A percentile compares a stretch with the other conserved stretches of the same genome.
phyloP scores from a whole-genome alignment of 1,140 invertebrate species.

The Ostrea edulis region DNA sequence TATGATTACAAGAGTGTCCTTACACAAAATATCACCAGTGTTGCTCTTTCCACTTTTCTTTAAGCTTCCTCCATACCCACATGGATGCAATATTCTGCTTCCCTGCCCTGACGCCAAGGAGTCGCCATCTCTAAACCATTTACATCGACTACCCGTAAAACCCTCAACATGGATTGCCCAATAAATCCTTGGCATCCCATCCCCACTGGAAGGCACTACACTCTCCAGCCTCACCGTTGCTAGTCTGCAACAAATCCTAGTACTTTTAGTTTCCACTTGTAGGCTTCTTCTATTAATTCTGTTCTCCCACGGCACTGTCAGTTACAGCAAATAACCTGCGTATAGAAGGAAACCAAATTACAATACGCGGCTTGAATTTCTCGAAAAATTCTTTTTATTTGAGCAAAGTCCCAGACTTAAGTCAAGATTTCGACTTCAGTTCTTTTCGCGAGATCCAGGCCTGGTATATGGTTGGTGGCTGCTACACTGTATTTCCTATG shows the following conservation, averaged over 20 bases:
- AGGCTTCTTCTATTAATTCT: not conserved
- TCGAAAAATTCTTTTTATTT: no score
- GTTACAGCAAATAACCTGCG: not conserved
- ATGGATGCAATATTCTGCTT: not conserved
- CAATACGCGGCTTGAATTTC: no score
- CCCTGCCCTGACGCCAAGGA: not conserved
- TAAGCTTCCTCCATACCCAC: not conserved
- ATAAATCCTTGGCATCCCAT: not conserved
- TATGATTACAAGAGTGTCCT: not conserved
- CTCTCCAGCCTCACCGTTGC: not conserved
- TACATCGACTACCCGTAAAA: not conserved
- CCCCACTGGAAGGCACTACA: conserved; percentile 25
- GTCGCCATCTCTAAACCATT: not conserved
- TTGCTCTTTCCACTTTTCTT: conserved; percentile 27
- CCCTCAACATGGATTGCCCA: not conserved
- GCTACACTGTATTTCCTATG: not conserved
- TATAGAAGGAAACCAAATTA: not conserved
- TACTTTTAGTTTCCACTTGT: not conserved
- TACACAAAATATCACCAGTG: not conserved
- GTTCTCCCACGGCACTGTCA: not conserved
- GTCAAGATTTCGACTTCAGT: no score
- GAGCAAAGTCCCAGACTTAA: no score
- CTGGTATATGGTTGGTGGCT: not conserved
- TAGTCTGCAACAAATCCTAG: not conserved
- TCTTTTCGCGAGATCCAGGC: no score